Evolutionary conservation across 2,797 vertebrate species (phyloP), one percentile per base, ranked within the genome.

Genomic region (Lagodon rhomboides): DNA sequence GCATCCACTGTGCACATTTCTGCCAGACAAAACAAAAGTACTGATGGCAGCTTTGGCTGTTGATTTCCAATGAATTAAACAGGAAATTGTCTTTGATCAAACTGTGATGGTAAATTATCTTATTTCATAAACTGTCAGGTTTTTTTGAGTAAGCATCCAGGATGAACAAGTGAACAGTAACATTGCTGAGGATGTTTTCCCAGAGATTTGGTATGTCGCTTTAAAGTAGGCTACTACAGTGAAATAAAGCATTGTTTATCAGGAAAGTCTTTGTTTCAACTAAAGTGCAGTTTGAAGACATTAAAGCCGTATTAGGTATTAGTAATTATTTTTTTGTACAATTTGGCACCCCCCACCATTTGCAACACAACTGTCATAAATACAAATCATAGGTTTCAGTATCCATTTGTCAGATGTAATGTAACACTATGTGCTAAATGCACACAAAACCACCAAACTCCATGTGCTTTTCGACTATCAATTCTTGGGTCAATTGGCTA

Each of bases 31-130:
- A 71, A 70, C 74, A 73, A 27, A 60, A 76, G 34, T 51, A 18
- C 34, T 11, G 3, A 49, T 66, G 50, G 70, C 54, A 65, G 67
- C 34, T 62, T 25, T 54, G 47, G 47, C 59, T 79, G 58, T 22
- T 68, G 53, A 58, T 68, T 72, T 12, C 7, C 50, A 46, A 11
- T 47, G 13, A 82, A 68, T 43, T 68, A 55, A 76, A 84, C 38
- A 67, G 41, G 20, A 55, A 49, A 66, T 23, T 50, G 23, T 51
- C 47, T 74, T 74, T 71, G 73, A 67, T 80, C 68, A 73, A 51
- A 46, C 18, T 62, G 20, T 77, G 53, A 65, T 58, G 16, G 17
- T 50, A 46, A 63, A 76, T 75, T 1, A 54, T 66, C 8, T 58
- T 12, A 7, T 50, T 72, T 68, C 16, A 22, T 46, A 22, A 30